Conservation (phyloP, 2,113 vertebrate species). For the Dissostichus mawsoni region DNA sequence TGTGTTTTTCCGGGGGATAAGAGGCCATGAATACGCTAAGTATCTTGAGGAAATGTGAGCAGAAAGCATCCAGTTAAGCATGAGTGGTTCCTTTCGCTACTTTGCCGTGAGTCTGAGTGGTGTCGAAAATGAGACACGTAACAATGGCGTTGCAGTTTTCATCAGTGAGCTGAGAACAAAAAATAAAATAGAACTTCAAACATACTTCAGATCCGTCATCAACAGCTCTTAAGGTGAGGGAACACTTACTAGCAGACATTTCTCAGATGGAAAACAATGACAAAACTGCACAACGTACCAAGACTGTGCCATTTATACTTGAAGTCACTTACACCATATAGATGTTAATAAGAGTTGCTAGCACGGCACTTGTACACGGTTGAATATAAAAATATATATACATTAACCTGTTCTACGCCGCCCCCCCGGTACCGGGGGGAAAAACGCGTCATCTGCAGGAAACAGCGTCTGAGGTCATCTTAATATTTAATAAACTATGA, state of each 20-base stretch:
- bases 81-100: slow-evolving; percentile 44
- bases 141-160: slow-evolving; percentile 13
- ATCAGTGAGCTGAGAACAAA: slow-evolving; percentile 20
- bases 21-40: slow-evolving; percentile 60
- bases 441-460: too few species aligned
- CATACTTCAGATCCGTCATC: neutral
- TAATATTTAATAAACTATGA: too few species aligned
- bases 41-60: slow-evolving; percentile 66
- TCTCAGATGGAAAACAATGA: neutral
- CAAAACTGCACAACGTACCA: neutral
- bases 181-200: slow-evolving; percentile 23
- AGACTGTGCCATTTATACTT: neutral
- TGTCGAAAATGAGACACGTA: slow-evolving; percentile 34
- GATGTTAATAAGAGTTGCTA: neutral
- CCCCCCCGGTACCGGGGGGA: too few species aligned
- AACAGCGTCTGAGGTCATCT: too few species aligned
- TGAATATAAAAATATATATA: too few species aligned
- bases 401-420: too few species aligned
- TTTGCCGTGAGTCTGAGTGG: slow-evolving; percentile 2
- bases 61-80: slow-evolving; percentile 63
- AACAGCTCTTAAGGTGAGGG: neutral
- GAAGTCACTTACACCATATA: neutral
- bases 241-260: slow-evolving; percentile 3
- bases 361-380: neutral
- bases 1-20: slow-evolving; percentile 65